Conservation (phyloP, 2,888 invertebrate genomes). For the Chesias legatella region DNA sequence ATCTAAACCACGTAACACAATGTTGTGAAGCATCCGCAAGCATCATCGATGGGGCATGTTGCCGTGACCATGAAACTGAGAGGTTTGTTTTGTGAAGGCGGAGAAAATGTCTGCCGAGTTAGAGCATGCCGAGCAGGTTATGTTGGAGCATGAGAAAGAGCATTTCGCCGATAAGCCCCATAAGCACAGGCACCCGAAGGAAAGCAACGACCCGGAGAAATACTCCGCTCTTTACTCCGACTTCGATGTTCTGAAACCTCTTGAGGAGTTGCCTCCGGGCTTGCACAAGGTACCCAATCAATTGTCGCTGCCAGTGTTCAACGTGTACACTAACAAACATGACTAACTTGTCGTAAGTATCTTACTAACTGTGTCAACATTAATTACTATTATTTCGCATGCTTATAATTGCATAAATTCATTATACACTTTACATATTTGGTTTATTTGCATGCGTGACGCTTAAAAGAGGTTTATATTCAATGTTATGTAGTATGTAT, state of each 20-base stretch:
- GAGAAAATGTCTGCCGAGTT: slow-evolving; percentile 75
- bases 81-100: slow-evolving; percentile 78
- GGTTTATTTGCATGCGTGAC: slow-evolving; percentile 20
- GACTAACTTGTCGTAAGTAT: slow-evolving; percentile 29
- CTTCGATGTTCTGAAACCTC: slow-evolving; percentile 68
- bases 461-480: slow-evolving; percentile 15
- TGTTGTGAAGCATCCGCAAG: slow-evolving; percentile 55
- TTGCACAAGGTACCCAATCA: slow-evolving; percentile 61
- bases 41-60: slow-evolving; percentile 50
- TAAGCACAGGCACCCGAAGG: slow-evolving; percentile 56
- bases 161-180: slow-evolving; percentile 55
- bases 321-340: slow-evolving; percentile 25
- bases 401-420: slow-evolving; percentile 19
- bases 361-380: slow-evolving; percentile 28
- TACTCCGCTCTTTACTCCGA: slow-evolving; percentile 70
- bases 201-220: slow-evolving; percentile 51
- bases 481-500: background rate
- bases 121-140: slow-evolving; percentile 77
- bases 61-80: slow-evolving; percentile 53
- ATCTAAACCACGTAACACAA: slow-evolving; percentile 51
- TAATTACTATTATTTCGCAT: slow-evolving; percentile 22
- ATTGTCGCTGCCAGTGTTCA: slow-evolving; percentile 27
- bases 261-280: slow-evolving; percentile 61
- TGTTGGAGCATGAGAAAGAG: slow-evolving; percentile 74
- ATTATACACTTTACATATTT: slow-evolving; percentile 16